These are phyloP conservation scores for Griposia aprilina DNA, from an alignment of 2,888 invertebrate species.

Conservation along the genomic window DNA sequence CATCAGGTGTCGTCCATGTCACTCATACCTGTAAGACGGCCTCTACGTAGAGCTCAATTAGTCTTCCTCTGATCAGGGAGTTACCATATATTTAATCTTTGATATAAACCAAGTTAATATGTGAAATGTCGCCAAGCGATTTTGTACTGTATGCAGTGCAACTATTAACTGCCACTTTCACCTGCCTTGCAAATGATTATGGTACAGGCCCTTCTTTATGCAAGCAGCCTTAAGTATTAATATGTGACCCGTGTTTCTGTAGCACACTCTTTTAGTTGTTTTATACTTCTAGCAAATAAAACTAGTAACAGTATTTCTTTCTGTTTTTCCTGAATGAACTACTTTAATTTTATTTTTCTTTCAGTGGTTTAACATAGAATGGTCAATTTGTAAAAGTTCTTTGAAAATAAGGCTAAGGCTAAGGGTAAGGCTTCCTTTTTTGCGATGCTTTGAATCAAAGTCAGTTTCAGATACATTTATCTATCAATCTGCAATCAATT, in stretches of 20 bases:
- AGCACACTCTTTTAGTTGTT: constrained; percentile 17
- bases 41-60: too few species aligned
- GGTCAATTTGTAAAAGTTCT: neutral
- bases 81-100: too few species aligned
- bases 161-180: neutral
- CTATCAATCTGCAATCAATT: neutral
- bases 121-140: too few species aligned
- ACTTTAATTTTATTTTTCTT: neutral
- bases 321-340: constrained; percentile 8
- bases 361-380: neutral
- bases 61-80: too few species aligned
- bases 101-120: too few species aligned
- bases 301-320: constrained; percentile 3
- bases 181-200: neutral
- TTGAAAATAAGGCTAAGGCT: too few species aligned
- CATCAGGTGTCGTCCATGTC: too few species aligned
- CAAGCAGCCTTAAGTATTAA: constrained; percentile 27
- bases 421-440: neutral
- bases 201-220: neutral
- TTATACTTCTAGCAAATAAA: constrained; percentile 7
- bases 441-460: neutral
- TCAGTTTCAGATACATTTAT: neutral
- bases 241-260: constrained; percentile 22
- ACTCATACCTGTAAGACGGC: too few species aligned
- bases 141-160: too few species aligned